Evolutionary conservation across 2,888 invertebrate genomes (phyloP).

Genomic region (Sinohyriopsis cumingii): DNA sequence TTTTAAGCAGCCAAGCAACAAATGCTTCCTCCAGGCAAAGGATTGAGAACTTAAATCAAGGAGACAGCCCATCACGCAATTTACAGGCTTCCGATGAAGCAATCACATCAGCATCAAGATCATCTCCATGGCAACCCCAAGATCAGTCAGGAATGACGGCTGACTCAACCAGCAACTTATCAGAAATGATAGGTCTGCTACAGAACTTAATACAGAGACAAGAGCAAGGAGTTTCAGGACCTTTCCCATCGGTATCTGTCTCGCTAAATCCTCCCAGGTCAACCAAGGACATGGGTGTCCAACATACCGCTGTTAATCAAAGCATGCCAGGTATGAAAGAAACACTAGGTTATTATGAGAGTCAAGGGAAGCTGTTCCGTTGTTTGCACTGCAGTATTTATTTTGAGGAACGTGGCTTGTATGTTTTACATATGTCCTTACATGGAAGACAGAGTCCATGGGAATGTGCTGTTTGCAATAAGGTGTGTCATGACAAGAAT

Average conservation of each 20-base stretch:
- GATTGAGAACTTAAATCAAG: constrained; percentile 1
- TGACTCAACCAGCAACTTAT: constrained; percentile 45
- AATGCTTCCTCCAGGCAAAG: no score
- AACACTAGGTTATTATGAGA: constrained; percentile 55
- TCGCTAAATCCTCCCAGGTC: constrained; percentile 32
- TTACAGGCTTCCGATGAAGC: neutral
- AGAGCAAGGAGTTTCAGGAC: constrained; percentile 19
- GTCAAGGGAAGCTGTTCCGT: constrained; percentile 59
- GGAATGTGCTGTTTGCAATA: constrained; percentile 64
- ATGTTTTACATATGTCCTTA: constrained; percentile 61
- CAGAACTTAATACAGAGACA: constrained; percentile 33
- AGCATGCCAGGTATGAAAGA: constrained; percentile 57
- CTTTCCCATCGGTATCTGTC: constrained; percentile 36
- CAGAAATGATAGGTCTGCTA: constrained; percentile 39
- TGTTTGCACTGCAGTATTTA: constrained; percentile 61
- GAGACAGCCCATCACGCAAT: neutral
- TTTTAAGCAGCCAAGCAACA: no score
- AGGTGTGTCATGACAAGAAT: constrained; percentile 58
- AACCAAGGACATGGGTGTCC: constrained; percentile 48
- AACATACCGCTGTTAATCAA: constrained; percentile 47
- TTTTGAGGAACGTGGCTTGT: constrained; percentile 64
- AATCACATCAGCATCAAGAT: constrained; percentile 2
- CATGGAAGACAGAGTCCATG: constrained; percentile 59
- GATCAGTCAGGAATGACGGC: constrained; percentile 27
- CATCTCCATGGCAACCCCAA: neutral